Conservation (phyloP, 2,113 vertebrate species). For the Nestor notabilis region DNA sequence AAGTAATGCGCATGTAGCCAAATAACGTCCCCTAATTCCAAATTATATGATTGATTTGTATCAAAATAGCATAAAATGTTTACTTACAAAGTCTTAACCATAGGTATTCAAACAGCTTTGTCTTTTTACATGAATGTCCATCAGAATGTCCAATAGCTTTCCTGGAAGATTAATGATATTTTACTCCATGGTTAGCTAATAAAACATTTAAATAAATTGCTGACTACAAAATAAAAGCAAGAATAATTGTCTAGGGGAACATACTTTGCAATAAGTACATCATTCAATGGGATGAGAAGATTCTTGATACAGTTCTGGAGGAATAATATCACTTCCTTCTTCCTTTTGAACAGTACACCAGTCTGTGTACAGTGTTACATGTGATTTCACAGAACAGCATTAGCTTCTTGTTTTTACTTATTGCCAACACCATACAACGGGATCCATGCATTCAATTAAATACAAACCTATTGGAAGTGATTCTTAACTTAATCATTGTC, state of each 20-base stretch:
- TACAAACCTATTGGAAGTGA: background rate
- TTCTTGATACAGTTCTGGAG: background rate
- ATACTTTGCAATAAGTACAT: background rate
- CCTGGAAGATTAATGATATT: slow-evolving; percentile 19
- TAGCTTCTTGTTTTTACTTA: background rate
- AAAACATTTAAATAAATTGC: slow-evolving; percentile 18
- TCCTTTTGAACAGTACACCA: background rate
- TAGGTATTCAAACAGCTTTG: background rate
- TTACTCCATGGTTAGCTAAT: slow-evolving; percentile 20
- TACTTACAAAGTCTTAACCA: background rate
- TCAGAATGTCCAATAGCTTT: background rate
- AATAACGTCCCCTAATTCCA: background rate
- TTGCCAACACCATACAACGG: background rate
- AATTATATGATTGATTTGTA: background rate
- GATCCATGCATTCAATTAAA: background rate
- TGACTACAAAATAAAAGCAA: slow-evolving; percentile 14
- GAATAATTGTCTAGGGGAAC: background rate
- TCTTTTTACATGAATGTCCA: slow-evolving; percentile 16
- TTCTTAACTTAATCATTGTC: background rate
- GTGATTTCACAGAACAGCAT: background rate
- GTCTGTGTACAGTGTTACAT: no score
- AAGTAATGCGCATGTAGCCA: background rate
- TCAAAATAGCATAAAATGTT: background rate
- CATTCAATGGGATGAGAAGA: background rate
- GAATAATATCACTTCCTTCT: background rate